Percentiles rank a stretch among this genome's conserved stretches.
Evolutionary conservation across 2,888 invertebrate genomes (phyloP).

Genomic region (Resseliella maxima): DNA sequence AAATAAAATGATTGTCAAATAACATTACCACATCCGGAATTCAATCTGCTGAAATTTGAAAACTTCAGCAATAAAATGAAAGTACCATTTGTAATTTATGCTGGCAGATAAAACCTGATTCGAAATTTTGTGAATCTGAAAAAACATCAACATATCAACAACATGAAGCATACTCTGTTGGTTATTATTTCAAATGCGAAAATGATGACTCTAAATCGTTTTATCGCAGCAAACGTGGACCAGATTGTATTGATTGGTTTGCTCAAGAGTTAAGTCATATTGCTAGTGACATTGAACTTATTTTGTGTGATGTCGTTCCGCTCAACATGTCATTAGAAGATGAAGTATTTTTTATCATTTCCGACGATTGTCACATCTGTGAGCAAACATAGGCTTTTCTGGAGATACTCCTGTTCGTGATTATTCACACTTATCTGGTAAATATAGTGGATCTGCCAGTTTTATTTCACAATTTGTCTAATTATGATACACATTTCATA

Average conservation of each 20-base stretch:
- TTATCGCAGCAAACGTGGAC: conserved; percentile 57
- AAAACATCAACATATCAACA: conserved; percentile 54
- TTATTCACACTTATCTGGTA: conserved; percentile 59
- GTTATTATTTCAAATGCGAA: conserved; percentile 60
- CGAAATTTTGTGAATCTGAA: not conserved
- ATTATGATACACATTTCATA: conserved; percentile 11
- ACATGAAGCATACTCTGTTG: conserved; percentile 60
- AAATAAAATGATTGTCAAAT: conserved; percentile 56
- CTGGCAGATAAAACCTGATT: conserved; percentile 57
- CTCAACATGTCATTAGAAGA: not conserved
- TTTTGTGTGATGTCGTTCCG: not conserved
- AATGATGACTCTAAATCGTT: conserved; percentile 59
- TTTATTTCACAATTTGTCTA: conserved; percentile 1
- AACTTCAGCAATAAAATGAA: conserved; percentile 58
- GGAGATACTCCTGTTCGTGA: conserved; percentile 57
- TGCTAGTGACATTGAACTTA: not conserved
- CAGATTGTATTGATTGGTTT: conserved; percentile 56
- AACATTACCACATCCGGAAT: conserved; percentile 52
- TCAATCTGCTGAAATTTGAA: conserved; percentile 57
- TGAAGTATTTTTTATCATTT: not conserved
- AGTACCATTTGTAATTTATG: conserved; percentile 59
- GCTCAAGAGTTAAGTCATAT: conserved; percentile 23
- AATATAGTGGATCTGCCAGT: conserved; percentile 57
- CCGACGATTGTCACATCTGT: conserved; percentile 15
- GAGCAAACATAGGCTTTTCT: not conserved